Evolutionary conservation across 2,888 invertebrate genomes (phyloP), one percentile per base, ranked within the genome.

Genomic region (Tenthredo notha): DNA sequence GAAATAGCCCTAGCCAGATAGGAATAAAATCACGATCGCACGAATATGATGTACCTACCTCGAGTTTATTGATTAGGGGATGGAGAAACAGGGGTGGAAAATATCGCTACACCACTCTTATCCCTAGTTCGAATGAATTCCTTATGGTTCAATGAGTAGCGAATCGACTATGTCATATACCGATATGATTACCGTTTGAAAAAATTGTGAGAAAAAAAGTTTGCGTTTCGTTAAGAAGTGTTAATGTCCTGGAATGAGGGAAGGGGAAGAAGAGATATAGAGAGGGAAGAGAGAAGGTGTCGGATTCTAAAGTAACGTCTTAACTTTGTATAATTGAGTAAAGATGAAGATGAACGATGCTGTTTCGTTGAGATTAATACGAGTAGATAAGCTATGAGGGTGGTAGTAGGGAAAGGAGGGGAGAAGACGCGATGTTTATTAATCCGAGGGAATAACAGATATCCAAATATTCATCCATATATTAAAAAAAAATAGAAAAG

Each of bases 51-150:
- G n/a, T 54, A 54, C n/a, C n/a, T 54, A 54, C n/a, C 29, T 67
- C 67, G 29, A 67, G 67, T 67, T 67, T 67, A 67, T 67, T 67
- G 29, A 67, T 67, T 67, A 54, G 7, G 54, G 54, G 18, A 54
- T n/a, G 54, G n/a, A 54, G 54, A 54, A 54, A 54, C n/a, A n/a
- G 54, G 54, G 54, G 54, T n/a, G n/a, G n/a, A 54, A 54, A 54
- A 54, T 54, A 54, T 54, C n/a, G n/a, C 54, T 54, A n/a, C 50
- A 50, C 50, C n/a, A 18, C 54, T 54, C 54, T 54, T 50, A 50
- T 50, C 18, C 50, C 18, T 5, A 18, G 18, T n/a, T n/a, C 54
- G 54, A 7, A 54, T 54, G 18, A n/a, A 54, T 54, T 54, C 54
- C 6, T n/a, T n/a, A n/a, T n/a, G n/a, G 54, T n/a, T 54, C n/a